These are phyloP conservation scores for Priocnemis perturbator DNA, from an alignment of 2,888 invertebrate genomes.

Conservation along the genomic window DNA sequence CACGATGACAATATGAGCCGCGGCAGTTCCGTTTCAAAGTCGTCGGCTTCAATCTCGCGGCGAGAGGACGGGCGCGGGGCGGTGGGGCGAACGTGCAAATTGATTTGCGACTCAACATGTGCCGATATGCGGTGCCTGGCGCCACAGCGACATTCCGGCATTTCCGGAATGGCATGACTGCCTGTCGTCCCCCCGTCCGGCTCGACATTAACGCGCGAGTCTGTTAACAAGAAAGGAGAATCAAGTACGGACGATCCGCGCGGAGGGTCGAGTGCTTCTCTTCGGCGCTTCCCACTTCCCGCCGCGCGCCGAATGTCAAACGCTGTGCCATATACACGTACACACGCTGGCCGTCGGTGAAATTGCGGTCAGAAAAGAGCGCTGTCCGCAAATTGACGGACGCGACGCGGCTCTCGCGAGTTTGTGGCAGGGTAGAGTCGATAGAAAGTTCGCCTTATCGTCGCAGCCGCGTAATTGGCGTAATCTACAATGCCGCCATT, in stretches of 20 bases:
- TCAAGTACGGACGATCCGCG: conserved; percentile 46
- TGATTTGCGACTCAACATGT: conserved; percentile 67
- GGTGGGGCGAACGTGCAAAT: conserved; percentile 56
- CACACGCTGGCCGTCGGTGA: neutral
- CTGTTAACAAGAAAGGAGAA: conserved; percentile 62
- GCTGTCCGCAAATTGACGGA: too few relatives aligned
- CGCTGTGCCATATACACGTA: conserved; percentile 1
- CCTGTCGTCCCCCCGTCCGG: conserved; percentile 41
- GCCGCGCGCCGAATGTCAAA: neutral
- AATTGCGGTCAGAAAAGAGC: too few relatives aligned
- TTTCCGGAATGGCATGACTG: conserved; percentile 69
- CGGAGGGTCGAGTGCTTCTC: conserved; percentile 19
- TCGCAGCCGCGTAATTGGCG: too few relatives aligned
- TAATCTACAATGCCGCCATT: too few relatives aligned
- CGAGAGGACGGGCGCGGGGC: neutral
- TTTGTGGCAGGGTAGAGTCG: too few relatives aligned
- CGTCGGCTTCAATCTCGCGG: conserved; percentile 14
- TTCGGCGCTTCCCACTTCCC: neutral
- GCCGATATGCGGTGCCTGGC: conserved; percentile 61
- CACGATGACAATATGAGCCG: conserved; percentile 34
- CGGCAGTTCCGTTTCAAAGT: conserved; percentile 33
- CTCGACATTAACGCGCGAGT: conserved; percentile 56
- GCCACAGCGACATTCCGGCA: conserved; percentile 67
- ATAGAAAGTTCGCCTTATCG: too few relatives aligned
- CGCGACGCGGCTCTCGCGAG: too few relatives aligned